Conservation (phyloP, 2,113 vertebrate species). For the Rhodinocichla rosea region DNA sequence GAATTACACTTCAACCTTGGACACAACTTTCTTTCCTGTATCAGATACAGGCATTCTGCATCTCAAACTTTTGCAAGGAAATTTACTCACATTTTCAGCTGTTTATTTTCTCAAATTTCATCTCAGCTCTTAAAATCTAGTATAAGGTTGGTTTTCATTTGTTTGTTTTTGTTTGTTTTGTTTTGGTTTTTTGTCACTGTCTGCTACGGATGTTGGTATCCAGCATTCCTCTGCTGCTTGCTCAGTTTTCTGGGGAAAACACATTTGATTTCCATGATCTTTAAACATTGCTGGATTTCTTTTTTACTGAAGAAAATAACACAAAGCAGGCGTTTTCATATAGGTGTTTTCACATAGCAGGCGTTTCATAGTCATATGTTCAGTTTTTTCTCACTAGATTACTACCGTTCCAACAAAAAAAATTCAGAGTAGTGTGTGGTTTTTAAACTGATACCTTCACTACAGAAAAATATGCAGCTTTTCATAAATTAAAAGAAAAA, state of each 20-base stretch:
- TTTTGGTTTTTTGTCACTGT: neutral
- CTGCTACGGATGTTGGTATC: neutral
- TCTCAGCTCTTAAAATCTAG: neutral
- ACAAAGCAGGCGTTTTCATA: neutral
- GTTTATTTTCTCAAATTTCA: neutral
- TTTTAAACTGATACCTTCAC: neutral
- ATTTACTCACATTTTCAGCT: neutral
- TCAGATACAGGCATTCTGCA: neutral
- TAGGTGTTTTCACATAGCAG: neutral
- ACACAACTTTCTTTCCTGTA: neutral
- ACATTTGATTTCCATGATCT: neutral
- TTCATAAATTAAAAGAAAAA: neutral
- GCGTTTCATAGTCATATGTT: neutral
- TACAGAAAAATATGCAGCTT: neutral
- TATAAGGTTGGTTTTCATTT: too few species aligned
- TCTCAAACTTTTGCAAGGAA: neutral
- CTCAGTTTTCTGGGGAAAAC: too few species aligned
- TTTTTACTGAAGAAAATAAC: neutral
- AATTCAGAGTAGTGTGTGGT: rapidly evolving
- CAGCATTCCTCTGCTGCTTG: too few species aligned
- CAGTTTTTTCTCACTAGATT: neutral
- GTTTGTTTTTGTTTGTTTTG: neutral
- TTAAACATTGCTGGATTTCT: neutral
- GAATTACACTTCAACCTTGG: neutral
- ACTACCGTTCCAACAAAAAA: neutral